phyloP scores from a whole-genome alignment of 2,888 invertebrate genomes.

The Campoplex nolae region DNA sequence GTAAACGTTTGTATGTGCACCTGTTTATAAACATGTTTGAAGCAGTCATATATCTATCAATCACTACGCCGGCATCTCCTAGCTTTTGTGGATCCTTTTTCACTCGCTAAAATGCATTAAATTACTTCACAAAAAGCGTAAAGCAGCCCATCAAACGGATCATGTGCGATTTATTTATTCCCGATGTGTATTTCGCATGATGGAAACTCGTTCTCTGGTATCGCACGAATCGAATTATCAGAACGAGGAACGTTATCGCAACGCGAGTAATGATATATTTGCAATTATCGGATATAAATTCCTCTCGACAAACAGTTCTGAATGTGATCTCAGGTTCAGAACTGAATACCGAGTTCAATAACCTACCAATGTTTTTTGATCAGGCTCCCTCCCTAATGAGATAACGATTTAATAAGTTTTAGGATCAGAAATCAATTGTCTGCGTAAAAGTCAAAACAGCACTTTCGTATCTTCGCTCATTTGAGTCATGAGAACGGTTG shows the following conservation, averaged over 20 bases:
- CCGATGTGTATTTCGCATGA: slow-evolving; percentile 14
- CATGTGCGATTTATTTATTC: slow-evolving; percentile 31
- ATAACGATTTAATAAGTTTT: neutral
- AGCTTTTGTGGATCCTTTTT: slow-evolving; percentile 42
- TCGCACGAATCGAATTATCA: slow-evolving; percentile 34
- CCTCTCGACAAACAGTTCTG: neutral
- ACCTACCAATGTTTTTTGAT: neutral
- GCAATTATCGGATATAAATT: no score
- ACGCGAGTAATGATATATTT: slow-evolving; percentile 9
- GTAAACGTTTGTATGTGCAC: neutral
- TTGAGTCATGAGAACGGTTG: neutral
- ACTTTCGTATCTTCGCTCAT: neutral
- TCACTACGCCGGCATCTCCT: neutral
- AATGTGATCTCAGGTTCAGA: neutral
- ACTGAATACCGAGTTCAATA: neutral
- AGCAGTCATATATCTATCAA: neutral
- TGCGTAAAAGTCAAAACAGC: neutral
- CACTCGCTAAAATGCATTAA: slow-evolving; percentile 23
- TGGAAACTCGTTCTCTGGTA: neutral
- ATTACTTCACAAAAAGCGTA: slow-evolving; percentile 24
- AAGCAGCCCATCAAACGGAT: neutral
- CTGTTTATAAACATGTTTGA: neutral
- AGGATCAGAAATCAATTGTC: neutral
- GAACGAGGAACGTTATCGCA: neutral
- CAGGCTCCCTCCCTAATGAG: neutral